A percentile compares a stretch with the other conserved stretches of the same genome.
phyloP scores from a whole-genome alignment of 35 echinoderm and acorn worm species.

The Anneissia japonica region DNA sequence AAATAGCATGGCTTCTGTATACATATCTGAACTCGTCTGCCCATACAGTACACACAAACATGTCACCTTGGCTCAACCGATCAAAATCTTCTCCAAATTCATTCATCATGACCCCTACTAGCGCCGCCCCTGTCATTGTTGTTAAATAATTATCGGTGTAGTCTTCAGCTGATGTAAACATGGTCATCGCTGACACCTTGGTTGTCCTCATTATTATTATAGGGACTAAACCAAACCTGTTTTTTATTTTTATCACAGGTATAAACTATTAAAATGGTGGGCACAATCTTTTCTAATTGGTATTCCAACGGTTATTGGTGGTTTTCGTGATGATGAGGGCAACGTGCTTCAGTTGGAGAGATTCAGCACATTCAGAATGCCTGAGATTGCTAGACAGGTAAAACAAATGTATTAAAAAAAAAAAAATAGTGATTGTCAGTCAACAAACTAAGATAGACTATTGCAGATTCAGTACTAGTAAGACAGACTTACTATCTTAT shows the following conservation, averaged over 20 bases:
- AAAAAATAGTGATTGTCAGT: no score
- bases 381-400: not conserved
- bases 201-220: not conserved
- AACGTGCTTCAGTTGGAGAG: constrained; percentile 44
- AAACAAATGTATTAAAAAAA: no score
- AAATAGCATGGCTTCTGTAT: no score
- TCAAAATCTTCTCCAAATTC: no score
- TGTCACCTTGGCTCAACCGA: no score
- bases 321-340: constrained; percentile 83
- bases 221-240: not conserved
- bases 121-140: not conserved
- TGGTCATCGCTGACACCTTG: not conserved
- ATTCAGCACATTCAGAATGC: constrained; percentile 66
- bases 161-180: not conserved
- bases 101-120: not conserved
- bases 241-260: constrained; percentile 36
- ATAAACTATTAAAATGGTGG: constrained; percentile 82
- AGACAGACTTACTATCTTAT: no score
- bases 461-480: no score
- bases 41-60: no score
- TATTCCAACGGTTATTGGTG: constrained; percentile 81
- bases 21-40: no score
- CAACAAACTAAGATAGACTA: no score
- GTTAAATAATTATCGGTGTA: not conserved
- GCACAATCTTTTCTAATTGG: constrained; percentile 90